Percentiles rank a stretch among this genome's conserved stretches.
Conservation (phyloP, 2,888 invertebrate genomes). For the Yponomeuta plumbellus region DNA sequence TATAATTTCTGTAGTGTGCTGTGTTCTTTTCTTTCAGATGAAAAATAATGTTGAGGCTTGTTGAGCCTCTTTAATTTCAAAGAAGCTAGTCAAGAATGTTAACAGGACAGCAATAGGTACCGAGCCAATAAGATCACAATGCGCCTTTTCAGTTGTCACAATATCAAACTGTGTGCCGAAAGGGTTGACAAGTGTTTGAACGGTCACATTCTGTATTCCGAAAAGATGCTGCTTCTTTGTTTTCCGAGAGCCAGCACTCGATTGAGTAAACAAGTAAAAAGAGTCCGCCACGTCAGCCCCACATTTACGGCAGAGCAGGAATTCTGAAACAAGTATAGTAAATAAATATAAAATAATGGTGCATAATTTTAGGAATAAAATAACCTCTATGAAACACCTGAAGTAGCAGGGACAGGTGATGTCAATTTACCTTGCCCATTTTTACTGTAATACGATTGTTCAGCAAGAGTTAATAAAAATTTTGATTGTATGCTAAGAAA, state of each 20-base stretch:
- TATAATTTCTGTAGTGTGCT: too few relatives aligned
- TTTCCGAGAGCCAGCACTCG: conserved; percentile 67
- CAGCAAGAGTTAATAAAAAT: conserved; percentile 33
- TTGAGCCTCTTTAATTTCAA: too few relatives aligned
- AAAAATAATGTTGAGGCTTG: too few relatives aligned
- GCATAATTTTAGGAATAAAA: neutral
- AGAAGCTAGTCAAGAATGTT: too few relatives aligned
- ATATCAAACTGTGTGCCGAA: conserved; percentile 73
- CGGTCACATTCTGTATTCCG: conserved; percentile 68
- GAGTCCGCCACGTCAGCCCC: conserved; percentile 76
- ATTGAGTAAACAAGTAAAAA: conserved; percentile 66
- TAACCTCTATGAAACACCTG: neutral
- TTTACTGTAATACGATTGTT: conserved; percentile 25
- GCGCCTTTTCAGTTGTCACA: conserved; percentile 69
- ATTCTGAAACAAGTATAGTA: conserved; percentile 51
- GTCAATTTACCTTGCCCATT: conserved; percentile 28
- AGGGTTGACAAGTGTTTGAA: conserved; percentile 75
- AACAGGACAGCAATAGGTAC: conserved; percentile 44
- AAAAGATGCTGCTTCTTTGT: conserved; percentile 70
- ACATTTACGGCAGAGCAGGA: conserved; percentile 75
- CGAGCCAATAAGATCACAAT: conserved; percentile 70
- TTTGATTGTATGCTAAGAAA: conserved; percentile 31
- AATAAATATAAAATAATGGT: neutral
- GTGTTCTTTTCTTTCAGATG: too few relatives aligned
- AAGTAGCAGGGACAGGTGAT: too few relatives aligned